Evolutionary conservation across 2,888 invertebrate species (phyloP).

Genomic region (Drosophila buzzatii): DNA sequence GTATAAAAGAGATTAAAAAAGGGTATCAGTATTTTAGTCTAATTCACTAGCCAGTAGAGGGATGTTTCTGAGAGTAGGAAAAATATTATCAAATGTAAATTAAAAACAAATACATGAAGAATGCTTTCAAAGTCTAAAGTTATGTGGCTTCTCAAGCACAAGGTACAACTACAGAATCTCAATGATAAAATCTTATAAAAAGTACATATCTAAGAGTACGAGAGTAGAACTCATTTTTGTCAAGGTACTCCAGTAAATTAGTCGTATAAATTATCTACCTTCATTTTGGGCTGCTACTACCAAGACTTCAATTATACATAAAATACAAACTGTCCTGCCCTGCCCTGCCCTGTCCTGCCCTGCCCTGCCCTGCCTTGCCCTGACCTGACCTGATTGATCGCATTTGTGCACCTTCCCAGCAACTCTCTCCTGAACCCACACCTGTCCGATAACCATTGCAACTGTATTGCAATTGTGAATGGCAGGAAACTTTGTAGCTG

Average conservation of each 20-base stretch:
- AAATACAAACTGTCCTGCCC: not conserved
- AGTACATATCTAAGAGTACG: too few relatives aligned
- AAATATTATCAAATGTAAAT: too few relatives aligned
- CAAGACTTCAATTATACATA: constrained; percentile 4
- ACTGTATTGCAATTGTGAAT: constrained; percentile 33
- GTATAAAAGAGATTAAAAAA: too few relatives aligned
- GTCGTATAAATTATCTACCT: not conserved
- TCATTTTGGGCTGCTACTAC: not conserved
- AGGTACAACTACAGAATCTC: too few relatives aligned
- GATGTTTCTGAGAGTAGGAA: too few relatives aligned
- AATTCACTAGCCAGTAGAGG: too few relatives aligned
- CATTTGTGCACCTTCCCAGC: not conserved
- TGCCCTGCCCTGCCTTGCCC: not conserved
- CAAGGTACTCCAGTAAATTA: not conserved
- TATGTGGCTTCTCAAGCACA: too few relatives aligned
- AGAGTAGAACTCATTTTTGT: not conserved
- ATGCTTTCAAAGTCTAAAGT: too few relatives aligned
- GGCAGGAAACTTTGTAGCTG: constrained; percentile 64
- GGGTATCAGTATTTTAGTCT: too few relatives aligned
- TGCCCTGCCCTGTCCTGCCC: not conserved
- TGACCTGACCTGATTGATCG: constrained; percentile 26
- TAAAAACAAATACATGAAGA: too few relatives aligned
- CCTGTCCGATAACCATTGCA: constrained; percentile 25
- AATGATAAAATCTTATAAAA: too few relatives aligned
- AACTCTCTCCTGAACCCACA: not conserved